Conservation (phyloP, 2,888 invertebrate genomes). For the Saturnia japonica region DNA sequence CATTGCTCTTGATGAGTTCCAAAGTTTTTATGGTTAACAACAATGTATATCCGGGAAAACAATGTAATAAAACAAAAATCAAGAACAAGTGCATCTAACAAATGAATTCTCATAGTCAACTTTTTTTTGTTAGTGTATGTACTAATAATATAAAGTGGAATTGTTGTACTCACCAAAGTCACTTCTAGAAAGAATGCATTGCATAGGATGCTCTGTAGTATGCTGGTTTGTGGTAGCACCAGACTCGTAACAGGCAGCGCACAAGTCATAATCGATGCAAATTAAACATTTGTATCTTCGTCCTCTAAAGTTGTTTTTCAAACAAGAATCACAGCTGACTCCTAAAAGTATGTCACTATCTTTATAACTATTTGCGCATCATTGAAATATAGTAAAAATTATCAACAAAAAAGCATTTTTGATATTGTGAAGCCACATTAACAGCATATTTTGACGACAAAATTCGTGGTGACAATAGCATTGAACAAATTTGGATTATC, state of each 20-base stretch:
- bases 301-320: constrained; percentile 98
- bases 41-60: not conserved
- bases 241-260: constrained; percentile 96
- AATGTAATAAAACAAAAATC: not conserved
- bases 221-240: constrained; percentile 96
- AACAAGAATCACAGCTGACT: constrained; percentile 99
- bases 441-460: constrained; percentile 55
- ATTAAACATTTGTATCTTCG: constrained; percentile 99
- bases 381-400: constrained; percentile 28
- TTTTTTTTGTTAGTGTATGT: not conserved
- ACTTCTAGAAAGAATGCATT: constrained; percentile 97
- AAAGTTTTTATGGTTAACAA: too few relatives aligned
- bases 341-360: constrained; percentile 85
- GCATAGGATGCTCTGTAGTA: constrained; percentile 98
- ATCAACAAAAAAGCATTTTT: constrained; percentile 32
- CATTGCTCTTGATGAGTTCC: not conserved
- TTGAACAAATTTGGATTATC: constrained; percentile 81
- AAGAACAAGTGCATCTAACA: not conserved
- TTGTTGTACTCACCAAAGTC: constrained; percentile 90
- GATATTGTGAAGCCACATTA: constrained; percentile 39
- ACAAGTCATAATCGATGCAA: constrained; percentile 99
- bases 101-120: not conserved
- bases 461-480: constrained; percentile 76
- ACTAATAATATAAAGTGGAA: not conserved
- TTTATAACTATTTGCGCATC: constrained; percentile 42